Conservation (phyloP, 1,140 invertebrate genomes). For the Zaprionus vittiger region DNA sequence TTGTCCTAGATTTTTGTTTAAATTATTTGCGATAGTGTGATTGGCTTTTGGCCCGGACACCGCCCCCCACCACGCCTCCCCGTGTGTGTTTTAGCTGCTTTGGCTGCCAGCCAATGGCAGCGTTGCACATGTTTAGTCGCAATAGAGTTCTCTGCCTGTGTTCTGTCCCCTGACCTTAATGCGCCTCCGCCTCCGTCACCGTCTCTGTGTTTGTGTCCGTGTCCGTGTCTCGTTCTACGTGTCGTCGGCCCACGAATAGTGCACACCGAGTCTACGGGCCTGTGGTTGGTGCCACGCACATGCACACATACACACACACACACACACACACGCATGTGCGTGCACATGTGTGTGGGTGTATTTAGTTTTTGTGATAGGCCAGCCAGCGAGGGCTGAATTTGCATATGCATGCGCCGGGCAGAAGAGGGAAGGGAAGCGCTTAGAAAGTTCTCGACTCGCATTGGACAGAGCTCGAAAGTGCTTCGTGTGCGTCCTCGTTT, state of each 20-base stretch:
- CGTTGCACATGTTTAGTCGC: slow-evolving; percentile 79
- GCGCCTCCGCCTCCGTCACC: slow-evolving; percentile 38
- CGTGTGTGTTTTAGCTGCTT: slow-evolving; percentile 58
- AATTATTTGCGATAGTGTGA: slow-evolving; percentile 84
- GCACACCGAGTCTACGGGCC: slow-evolving; percentile 52
- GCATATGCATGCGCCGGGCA: slow-evolving; percentile 53
- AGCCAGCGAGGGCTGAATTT: slow-evolving; percentile 61
- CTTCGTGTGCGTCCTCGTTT: background rate
- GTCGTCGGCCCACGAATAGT: slow-evolving; percentile 68
- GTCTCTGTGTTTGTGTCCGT: slow-evolving; percentile 27
- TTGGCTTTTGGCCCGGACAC: slow-evolving; percentile 73
- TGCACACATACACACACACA: slow-evolving; percentile 12
- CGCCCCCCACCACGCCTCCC: slow-evolving; percentile 13
- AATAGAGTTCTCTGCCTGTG: slow-evolving; percentile 42
- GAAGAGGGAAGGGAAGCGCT: slow-evolving; percentile 31
- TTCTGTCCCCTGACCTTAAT: slow-evolving; percentile 65
- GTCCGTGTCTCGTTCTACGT: slow-evolving; percentile 16
- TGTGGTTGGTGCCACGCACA: slow-evolving; percentile 35
- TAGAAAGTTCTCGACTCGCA: slow-evolving; percentile 51
- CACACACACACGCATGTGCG: slow-evolving; percentile 12
- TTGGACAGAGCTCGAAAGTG: slow-evolving; percentile 16
- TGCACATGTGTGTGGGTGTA: slow-evolving; percentile 51
- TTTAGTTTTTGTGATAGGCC: slow-evolving; percentile 74
- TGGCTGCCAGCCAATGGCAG: slow-evolving; percentile 73
- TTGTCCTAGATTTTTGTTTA: slow-evolving; percentile 84